Base-by-base conservation (phyloP, 2,113 vertebrate species). In the Paradoxurus hermaphroditus region DNA sequence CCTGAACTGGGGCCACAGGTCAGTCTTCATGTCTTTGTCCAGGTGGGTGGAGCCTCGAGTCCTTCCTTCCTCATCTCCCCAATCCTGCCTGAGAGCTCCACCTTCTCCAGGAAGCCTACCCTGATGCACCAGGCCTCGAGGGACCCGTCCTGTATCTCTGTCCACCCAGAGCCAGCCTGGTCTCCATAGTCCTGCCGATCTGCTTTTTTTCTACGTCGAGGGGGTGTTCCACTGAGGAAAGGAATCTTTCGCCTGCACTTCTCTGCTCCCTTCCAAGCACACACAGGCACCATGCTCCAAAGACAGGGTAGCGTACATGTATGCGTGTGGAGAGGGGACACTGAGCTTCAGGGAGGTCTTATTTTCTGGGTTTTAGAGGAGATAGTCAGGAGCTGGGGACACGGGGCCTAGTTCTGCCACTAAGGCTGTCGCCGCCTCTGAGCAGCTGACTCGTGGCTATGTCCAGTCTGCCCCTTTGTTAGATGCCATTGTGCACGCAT, bases 21-120 rank as follows among this genome's bases (percentile, higher is more conserved):
- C 11, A 15, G 77, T 21, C 65, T 67, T 67, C 53, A 39, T n/a
- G 82, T 68, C 88, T 96, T 67, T 68, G 78, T 84, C 78, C 49
- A 62, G 56, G 12, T n/a, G 56, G 19, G 0, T n/a, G 36, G 46
- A 68, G 29, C 3, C 7, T 21, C 34, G 5, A 44, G 65, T 19
- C 78, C 46, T 27, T 84, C 62, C 59, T 85, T 46, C 84, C 63
- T 84, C 41, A 39, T 23, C 62, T 23, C 34, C 49, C 53, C 23
- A 46, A 19, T 78, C 49, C 78, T 39, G 27, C 34, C 27, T 10
- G 29, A n/a, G 44, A 87, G 62, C 15, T 41, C 56, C 29, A 31
- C 59, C 46, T 78, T 68, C 63, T 86, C 79, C 41, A 46, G 36
- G 46, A 86, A 90, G 84, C 44, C 73, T 53, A 15, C 59, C 86